Conservation (phyloP, 2,888 invertebrate genomes). For the Acrobasis repandana region DNA sequence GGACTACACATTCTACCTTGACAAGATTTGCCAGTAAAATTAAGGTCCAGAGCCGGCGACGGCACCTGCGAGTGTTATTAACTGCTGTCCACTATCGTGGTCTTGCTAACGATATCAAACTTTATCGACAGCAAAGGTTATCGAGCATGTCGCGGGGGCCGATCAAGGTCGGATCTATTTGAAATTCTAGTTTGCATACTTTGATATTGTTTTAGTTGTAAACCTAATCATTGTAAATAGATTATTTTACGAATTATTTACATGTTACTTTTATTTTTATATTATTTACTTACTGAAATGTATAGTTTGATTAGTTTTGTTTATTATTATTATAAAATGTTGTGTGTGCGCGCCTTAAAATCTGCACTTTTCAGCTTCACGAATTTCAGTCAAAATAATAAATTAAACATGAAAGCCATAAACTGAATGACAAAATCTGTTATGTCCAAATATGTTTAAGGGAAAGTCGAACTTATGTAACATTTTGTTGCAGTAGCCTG, state of each 20-base stretch:
- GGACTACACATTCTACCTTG: slow-evolving; percentile 25
- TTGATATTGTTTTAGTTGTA: slow-evolving; percentile 44
- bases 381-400: slow-evolving; percentile 16
- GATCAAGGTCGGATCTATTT: slow-evolving; percentile 31
- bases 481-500: slow-evolving; percentile 9
- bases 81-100: no score
- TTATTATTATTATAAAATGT: slow-evolving; percentile 37
- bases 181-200: slow-evolving; percentile 40
- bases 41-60: not conserved
- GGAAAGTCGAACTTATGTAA: not conserved
- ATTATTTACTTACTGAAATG: slow-evolving; percentile 66
- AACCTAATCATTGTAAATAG: slow-evolving; percentile 67
- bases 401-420: slow-evolving; percentile 6
- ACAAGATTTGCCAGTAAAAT: slow-evolving; percentile 20
- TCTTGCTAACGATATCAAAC: no score
- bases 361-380: slow-evolving; percentile 23
- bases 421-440: slow-evolving; percentile 16
- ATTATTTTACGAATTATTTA: slow-evolving; percentile 69
- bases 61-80: no score
- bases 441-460: slow-evolving; percentile 24
- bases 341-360: slow-evolving; percentile 25
- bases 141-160: no score
- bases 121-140: no score
- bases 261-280: slow-evolving; percentile 66
- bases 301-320: slow-evolving; percentile 61